These are phyloP conservation scores for Idaea biselata DNA, from an alignment of 2,888 invertebrate species.

Conservation along the genomic window DNA sequence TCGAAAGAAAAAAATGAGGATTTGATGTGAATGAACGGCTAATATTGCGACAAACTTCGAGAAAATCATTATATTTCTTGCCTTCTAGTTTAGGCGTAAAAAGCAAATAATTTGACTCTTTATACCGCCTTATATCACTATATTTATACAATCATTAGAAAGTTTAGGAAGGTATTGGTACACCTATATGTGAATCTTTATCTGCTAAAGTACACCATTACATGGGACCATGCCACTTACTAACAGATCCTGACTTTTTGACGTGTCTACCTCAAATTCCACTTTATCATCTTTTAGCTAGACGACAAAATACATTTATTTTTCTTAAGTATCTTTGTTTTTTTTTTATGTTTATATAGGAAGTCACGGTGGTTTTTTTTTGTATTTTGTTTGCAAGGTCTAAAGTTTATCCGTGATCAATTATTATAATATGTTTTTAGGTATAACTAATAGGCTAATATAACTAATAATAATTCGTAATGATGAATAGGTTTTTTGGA, in stretches of 20 bases:
- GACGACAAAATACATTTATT: slow-evolving; percentile 8
- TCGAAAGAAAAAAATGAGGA: no score
- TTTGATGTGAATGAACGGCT: no score
- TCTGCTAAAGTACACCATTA: not conserved
- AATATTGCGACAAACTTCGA: no score
- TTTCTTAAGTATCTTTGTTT: slow-evolving; percentile 7
- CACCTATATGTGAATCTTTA: not conserved
- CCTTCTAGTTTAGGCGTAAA: no score
- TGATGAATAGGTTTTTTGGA: no score
- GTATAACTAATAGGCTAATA: no score
- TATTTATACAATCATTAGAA: not conserved
- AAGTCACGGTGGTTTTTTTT: slow-evolving; percentile 29
- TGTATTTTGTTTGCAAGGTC: not conserved
- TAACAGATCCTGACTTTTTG: slow-evolving; percentile 14
- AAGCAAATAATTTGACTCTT: no score
- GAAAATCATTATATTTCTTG: not conserved
- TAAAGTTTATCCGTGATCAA: not conserved
- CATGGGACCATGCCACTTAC: not conserved
- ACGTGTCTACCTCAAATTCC: slow-evolving; percentile 15
- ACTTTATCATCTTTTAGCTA: slow-evolving; percentile 3
- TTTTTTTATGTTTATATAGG: slow-evolving; percentile 16
- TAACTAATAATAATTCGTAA: no score
- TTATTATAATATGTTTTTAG: no score
- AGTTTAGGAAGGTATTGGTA: not conserved
- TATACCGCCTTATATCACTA: not conserved